Evolutionary conservation across 2,888 invertebrate genomes (phyloP).

Genomic region (Acronicta alni): DNA sequence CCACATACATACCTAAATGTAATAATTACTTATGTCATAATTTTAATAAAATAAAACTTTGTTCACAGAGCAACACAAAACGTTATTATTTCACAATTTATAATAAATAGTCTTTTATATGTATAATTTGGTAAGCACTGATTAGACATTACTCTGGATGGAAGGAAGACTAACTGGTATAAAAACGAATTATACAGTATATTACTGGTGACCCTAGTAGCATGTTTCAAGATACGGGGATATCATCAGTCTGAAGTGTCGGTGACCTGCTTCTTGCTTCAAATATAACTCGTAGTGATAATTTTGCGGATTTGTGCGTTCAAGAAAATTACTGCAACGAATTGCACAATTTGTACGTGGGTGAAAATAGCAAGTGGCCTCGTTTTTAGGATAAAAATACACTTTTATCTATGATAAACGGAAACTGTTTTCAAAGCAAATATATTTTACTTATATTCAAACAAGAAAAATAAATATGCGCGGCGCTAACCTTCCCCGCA

Average conservation of each 20-base stretch:
- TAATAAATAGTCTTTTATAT: too few relatives aligned
- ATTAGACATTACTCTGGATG: too few relatives aligned
- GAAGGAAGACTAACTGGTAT: too few relatives aligned
- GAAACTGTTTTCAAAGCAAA: constrained; percentile 1
- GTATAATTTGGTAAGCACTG: too few relatives aligned
- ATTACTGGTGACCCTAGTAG: constrained; percentile 21
- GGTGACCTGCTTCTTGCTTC: constrained; percentile 51
- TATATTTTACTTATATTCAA: neutral
- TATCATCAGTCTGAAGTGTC: constrained; percentile 35
- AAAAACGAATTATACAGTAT: neutral
- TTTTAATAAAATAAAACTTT: too few relatives aligned
- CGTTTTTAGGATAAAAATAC: constrained; percentile 24
- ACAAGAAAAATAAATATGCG: neutral
- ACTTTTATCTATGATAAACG: constrained; percentile 19
- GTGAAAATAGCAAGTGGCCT: constrained; percentile 32
- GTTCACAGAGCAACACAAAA: too few relatives aligned
- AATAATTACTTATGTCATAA: too few relatives aligned
- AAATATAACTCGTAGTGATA: constrained; percentile 50
- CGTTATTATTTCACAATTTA: too few relatives aligned
- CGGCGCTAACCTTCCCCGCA: neutral
- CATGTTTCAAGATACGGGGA: constrained; percentile 23
- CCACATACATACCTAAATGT: too few relatives aligned
- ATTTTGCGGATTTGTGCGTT: constrained; percentile 40
- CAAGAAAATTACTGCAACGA: constrained; percentile 40
- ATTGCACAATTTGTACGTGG: constrained; percentile 51